phyloP scores from a whole-genome alignment of 2,113 vertebrate genomes.

The Cololabis saira region DNA sequence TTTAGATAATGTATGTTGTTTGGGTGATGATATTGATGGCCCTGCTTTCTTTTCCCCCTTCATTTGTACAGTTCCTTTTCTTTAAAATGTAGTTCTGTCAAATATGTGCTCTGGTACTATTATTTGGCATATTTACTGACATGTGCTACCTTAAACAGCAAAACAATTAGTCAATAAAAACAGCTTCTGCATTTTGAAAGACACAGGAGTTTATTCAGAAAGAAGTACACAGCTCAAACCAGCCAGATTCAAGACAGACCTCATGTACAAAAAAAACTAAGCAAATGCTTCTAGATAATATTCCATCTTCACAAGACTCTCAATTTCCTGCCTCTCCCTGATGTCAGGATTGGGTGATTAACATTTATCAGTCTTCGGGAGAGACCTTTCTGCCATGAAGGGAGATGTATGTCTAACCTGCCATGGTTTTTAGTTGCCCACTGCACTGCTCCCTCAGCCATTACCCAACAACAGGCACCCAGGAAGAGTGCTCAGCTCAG shows the following conservation, averaged over 20 bases:
- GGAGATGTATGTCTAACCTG: constrained; percentile 65
- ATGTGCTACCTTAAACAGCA: too few relatives aligned
- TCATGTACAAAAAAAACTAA: neutral
- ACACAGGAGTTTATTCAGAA: neutral
- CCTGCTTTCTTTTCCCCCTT: too few relatives aligned
- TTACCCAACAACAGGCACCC: constrained; percentile 63
- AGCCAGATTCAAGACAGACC: neutral
- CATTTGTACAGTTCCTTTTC: too few relatives aligned
- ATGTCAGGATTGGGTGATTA: constrained; percentile 80
- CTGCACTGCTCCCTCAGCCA: constrained; percentile 52
- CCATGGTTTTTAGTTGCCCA: constrained; percentile 64
- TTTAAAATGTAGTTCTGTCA: too few relatives aligned
- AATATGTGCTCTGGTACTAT: too few relatives aligned
- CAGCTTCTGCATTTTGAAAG: neutral
- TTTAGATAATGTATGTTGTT: too few relatives aligned
- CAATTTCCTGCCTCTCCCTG: constrained; percentile 48
- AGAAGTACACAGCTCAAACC: too few relatives aligned
- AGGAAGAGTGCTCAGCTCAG: constrained; percentile 49
- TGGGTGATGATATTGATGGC: too few relatives aligned
- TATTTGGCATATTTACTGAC: too few relatives aligned
- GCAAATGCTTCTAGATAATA: too few relatives aligned
- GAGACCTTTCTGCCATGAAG: constrained; percentile 73
- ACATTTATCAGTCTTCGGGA: constrained; percentile 81
- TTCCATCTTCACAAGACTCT: constrained; percentile 18
- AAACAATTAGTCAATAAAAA: too few relatives aligned